Evolutionary conservation across 2,797 vertebrate species (phyloP).

Genomic region (Sparidentex hasta): DNA sequence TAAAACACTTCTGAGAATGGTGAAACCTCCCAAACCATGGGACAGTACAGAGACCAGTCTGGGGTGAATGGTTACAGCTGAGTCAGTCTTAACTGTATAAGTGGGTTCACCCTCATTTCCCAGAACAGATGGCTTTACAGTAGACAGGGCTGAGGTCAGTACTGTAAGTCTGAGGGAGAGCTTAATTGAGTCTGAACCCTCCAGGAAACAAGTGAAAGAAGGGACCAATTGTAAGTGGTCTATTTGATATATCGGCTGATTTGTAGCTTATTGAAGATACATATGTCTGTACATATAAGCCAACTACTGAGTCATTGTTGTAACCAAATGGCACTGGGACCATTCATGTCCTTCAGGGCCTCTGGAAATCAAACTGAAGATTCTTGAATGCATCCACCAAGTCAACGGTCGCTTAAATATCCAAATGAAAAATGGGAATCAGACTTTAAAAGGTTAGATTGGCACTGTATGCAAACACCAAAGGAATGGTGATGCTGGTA

Average conservation of each 20-base stretch:
- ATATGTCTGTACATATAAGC: too few relatives aligned
- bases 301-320: too few relatives aligned
- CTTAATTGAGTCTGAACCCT: conserved; percentile 6
- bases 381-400: too few relatives aligned
- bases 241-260: background rate
- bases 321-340: too few relatives aligned
- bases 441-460: too few relatives aligned
- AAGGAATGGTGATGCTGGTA: too few relatives aligned
- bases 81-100: conserved; percentile 34
- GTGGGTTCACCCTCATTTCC: conserved; percentile 47
- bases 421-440: too few relatives aligned
- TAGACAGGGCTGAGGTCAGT: conserved; percentile 2
- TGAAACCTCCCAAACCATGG: conserved; percentile 57
- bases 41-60: conserved; percentile 60
- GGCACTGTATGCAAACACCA: too few relatives aligned
- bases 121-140: conserved; percentile 19
- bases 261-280: background rate
- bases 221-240: background rate
- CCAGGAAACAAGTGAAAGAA: conserved; percentile 2
- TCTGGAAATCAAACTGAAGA: too few relatives aligned
- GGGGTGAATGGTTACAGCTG: conserved; percentile 31
- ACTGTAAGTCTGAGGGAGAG: background rate
- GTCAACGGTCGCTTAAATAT: too few relatives aligned
- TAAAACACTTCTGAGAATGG: background rate
- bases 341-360: too few relatives aligned